Evolutionary conservation across 2,888 invertebrate species (phyloP), one percentile per base, ranked within the genome.

Genomic region (Drosophila meridiana): DNA sequence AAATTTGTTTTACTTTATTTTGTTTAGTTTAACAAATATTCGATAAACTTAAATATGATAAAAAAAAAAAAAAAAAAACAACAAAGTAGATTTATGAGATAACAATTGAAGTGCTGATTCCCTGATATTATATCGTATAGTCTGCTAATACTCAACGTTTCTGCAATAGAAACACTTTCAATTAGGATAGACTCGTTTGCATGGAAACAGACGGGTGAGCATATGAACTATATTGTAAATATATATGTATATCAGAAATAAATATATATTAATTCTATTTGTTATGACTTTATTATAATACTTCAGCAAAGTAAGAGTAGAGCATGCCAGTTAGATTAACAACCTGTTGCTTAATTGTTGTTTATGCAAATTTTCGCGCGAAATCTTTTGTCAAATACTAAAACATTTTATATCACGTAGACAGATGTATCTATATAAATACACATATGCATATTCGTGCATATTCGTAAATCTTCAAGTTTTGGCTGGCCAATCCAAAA

Each of bases 301-400:
- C 20, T 40, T 28, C 1, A 42, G 14, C n/a, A 6, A n/a, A 30
- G 55, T 28, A 28, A 55, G 55, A 4, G 38, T 4, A 50, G 50
- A 20, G 55, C n/a, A 52, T 42, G 50, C n/a, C 28, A 65, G 60
- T 61, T 69, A 13, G 34, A 36, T 28, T 40, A 64, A 26, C 47
- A 69, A 69, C 59, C 59, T 38, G 26, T 62, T 50, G 30, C 38
- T 56, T 61, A 48, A 26, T 63, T 70, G 66, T 58, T 66, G 56
- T 20, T 70, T 75, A 79, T 70, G 70, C 47, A 58, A 75, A 78
- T 78, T 61, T 34, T 36, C 28, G 7, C 36, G 14, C 53, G 66
- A 53, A 59, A 56, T 62, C 42, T 48, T 45, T 69, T 57, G 11
- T 62, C 20, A 69, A 66, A 64, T 59, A 48, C 47, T 50, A 36